Evolutionary conservation across 2,113 vertebrate species (phyloP).

Genomic region (Oryzias curvinotus): DNA sequence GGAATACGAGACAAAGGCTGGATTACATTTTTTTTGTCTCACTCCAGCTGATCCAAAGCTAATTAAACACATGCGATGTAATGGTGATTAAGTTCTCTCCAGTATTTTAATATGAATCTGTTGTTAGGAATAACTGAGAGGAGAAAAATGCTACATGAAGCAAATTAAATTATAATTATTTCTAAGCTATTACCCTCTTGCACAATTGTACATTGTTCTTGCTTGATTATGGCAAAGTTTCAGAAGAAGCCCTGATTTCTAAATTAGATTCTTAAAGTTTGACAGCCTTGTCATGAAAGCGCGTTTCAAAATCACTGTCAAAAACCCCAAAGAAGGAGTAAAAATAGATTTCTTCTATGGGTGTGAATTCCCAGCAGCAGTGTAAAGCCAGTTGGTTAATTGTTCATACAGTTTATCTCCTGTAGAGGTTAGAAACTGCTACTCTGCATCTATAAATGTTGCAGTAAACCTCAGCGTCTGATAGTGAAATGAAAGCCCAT

Average conservation of each 20-base stretch:
- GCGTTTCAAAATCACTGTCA: neutral
- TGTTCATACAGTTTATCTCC: neutral
- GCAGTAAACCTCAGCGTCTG: neutral
- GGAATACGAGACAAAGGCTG: conserved; percentile 1
- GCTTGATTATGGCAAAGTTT: too few relatives aligned
- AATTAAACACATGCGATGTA: conserved; percentile 8
- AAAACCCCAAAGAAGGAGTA: neutral
- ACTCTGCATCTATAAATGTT: neutral
- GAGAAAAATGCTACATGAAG: too few relatives aligned
- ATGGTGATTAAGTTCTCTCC: neutral
- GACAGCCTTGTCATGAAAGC: neutral
- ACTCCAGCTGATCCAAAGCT: conserved; percentile 10
- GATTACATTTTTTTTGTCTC: conserved; percentile 2
- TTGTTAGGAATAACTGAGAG: neutral
- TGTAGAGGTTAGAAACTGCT: neutral
- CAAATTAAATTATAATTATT: too few relatives aligned
- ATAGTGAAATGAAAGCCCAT: neutral
- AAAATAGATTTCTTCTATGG: neutral
- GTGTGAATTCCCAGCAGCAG: neutral
- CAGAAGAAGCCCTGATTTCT: neutral
- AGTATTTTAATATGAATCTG: neutral
- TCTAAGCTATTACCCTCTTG: too few relatives aligned
- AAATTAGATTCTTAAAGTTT: neutral
- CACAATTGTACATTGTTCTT: too few relatives aligned
- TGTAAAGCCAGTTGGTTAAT: neutral